Base-by-base conservation (phyloP, 92 coral and sea anemone species). In the Umimayanthus chanpuru region DNA sequence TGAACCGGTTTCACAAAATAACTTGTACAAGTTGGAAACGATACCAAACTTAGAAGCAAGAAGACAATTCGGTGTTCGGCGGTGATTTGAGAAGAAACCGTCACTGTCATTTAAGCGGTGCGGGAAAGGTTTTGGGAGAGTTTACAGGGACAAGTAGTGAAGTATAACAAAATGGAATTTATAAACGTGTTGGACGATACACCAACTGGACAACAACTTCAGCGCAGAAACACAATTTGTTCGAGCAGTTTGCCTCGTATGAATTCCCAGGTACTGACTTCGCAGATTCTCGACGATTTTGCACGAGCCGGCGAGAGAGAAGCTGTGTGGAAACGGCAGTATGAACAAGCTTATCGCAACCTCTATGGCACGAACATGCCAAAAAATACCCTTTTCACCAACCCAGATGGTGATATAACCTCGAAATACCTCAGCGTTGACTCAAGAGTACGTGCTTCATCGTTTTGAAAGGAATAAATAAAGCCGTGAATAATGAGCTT, bases 141-240 rank as follows among this genome's bases (percentile, higher is more conserved):
- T 61, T 15, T 65, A 65, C 32, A 23, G 49, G 74, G 23, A 71
- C 44, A 12, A 15, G 58, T 32, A 32, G 36, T 32, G 36, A 32
- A 32, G 36, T 32, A 32, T n/a, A 23, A 26, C 1, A 83, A 70
- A 67, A 83, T 83, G 87, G 87, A 83, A 36, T 83, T 83, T 71
- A 83, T 83, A 39, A 83, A 83, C 38, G n/a, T 70, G 28, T 7
- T 83, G 4, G 87, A 68, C 32, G 87, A 83, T 15, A 83, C 87
- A 44, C 87, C 87, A 41, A 83, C 87, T 8, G 87, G 87, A 12
- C 87, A 83, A 6, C 87, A 83, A 39, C 87, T 83, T 41, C 87
- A 83, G 5, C 77, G 87, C 1, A 40, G 87, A 25, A 83, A 83
- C 64, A 83, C 87, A 2, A 83, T 83, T 47, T 83, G 87, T 30